Evolutionary conservation across 2,888 invertebrate species (phyloP).

Genomic region (Drosophila paramelanica): DNA sequence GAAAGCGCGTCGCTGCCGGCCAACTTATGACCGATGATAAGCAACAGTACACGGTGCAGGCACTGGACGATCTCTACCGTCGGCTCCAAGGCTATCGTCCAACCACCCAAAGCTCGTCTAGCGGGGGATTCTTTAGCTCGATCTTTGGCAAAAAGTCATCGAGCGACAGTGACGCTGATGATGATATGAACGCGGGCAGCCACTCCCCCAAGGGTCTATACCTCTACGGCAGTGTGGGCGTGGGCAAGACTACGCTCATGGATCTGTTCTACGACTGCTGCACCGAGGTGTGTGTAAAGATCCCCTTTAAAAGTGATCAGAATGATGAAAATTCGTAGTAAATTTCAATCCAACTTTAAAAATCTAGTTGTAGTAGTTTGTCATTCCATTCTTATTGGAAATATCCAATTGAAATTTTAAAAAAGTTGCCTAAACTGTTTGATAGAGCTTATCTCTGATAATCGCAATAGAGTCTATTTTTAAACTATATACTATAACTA

Average conservation of each 20-base stretch:
- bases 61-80: conserved; percentile 89
- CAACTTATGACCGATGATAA: conserved; percentile 89
- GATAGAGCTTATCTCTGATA: too few relatives aligned
- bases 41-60: conserved; percentile 89
- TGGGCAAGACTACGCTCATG: conserved; percentile 99
- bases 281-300: conserved; percentile 83
- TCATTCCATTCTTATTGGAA: too few relatives aligned
- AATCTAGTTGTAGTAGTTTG: too few relatives aligned
- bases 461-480: too few relatives aligned
- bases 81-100: conserved; percentile 84
- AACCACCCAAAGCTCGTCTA: conserved; percentile 5
- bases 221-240: conserved; percentile 95
- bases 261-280: conserved; percentile 96
- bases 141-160: conserved; percentile 49
- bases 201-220: conserved; percentile 89
- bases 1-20: conserved; percentile 87
- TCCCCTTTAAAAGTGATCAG: too few relatives aligned
- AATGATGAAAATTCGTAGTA: too few relatives aligned
- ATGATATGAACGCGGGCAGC: conserved; percentile 68
- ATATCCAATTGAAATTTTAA: too few relatives aligned
- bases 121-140: conserved; percentile 56
- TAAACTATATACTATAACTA: too few relatives aligned
- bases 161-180: conserved; percentile 40
- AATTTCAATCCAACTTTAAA: too few relatives aligned
- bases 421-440: too few relatives aligned